Conservation (phyloP, 2,888 invertebrate species). For the Keiferia lycopersicella region DNA sequence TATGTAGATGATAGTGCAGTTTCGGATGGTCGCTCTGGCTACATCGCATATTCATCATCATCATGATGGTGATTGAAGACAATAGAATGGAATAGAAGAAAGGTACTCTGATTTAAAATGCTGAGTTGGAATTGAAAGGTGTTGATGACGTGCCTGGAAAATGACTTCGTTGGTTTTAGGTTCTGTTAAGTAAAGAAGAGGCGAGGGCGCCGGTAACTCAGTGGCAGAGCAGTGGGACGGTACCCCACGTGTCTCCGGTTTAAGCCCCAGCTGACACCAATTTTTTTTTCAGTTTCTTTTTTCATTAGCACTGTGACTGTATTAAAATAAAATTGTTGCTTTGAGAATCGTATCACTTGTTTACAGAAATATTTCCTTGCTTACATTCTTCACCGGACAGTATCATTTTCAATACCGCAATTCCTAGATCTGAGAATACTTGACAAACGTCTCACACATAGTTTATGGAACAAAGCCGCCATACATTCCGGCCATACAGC, state of each 20-base stretch:
- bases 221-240: too few species aligned
- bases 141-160: neutral
- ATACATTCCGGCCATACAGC: slow-evolving; percentile 11
- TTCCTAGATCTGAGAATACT: neutral
- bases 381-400: too few species aligned
- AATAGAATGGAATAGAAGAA: neutral
- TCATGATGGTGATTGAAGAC: slow-evolving; percentile 4
- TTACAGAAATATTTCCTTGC: neutral
- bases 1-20: slow-evolving; percentile 26
- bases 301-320: too few species aligned
- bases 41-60: neutral
- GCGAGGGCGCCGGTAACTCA: too few species aligned
- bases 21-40: slow-evolving; percentile 12
- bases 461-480: slow-evolving; percentile 3
- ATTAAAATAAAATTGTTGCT: too few species aligned
- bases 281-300: too few species aligned
- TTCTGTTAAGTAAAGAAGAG: too few species aligned
- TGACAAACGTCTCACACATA: slow-evolving; percentile 1
- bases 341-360: too few species aligned
- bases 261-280: too few species aligned
- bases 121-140: neutral
- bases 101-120: slow-evolving; percentile 1
- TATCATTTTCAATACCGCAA: neutral
- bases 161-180: too few species aligned
- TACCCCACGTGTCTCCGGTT: too few species aligned